Percentiles rank a stretch among this genome's conserved stretches.
Evolutionary conservation across 2,888 invertebrate genomes (phyloP).

Genomic region (Drosophila subsilvestris): DNA sequence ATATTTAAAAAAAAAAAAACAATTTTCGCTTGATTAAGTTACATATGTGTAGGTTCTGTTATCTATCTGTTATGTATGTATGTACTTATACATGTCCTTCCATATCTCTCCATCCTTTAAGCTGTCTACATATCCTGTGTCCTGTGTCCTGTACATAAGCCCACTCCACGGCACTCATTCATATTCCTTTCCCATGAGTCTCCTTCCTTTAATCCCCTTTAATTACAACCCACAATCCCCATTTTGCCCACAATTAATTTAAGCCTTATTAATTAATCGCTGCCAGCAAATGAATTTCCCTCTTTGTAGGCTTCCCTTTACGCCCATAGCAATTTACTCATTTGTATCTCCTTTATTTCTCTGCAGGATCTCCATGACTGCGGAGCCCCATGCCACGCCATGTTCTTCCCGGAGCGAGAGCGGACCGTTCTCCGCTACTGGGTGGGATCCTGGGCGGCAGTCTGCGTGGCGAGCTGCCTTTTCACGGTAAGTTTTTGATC

Average conservation of each 20-base stretch:
- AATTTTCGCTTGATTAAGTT: too few species aligned
- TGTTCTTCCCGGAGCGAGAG: constrained; percentile 94
- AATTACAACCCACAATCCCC: constrained; percentile 39
- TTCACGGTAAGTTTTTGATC: constrained; percentile 87
- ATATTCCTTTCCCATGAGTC: not conserved
- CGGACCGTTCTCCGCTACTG: constrained; percentile 93
- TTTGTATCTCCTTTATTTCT: constrained; percentile 24
- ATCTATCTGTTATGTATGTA: not conserved
- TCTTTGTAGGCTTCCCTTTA: constrained; percentile 19
- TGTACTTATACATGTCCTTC: too few species aligned
- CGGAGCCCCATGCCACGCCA: constrained; percentile 95
- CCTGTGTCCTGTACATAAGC: constrained; percentile 10
- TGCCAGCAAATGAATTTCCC: constrained; percentile 61
- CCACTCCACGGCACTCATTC: constrained; percentile 3
- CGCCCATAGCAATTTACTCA: not conserved
- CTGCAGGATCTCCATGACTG: constrained; percentile 87
- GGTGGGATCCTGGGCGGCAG: constrained; percentile 96
- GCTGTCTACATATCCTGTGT: constrained; percentile 1
- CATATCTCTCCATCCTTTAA: not conserved
- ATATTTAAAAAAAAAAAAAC: too few species aligned
- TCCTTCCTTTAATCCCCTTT: constrained; percentile 26
- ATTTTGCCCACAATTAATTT: constrained; percentile 34
- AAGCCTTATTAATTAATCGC: constrained; percentile 70
- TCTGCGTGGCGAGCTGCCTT: constrained; percentile 95
- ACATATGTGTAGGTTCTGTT: too few species aligned